phyloP scores from a whole-genome alignment of 30 jellyfish, hydroid and myxozoan genomes.

The Hydractinia symbiolongicarpus region DNA sequence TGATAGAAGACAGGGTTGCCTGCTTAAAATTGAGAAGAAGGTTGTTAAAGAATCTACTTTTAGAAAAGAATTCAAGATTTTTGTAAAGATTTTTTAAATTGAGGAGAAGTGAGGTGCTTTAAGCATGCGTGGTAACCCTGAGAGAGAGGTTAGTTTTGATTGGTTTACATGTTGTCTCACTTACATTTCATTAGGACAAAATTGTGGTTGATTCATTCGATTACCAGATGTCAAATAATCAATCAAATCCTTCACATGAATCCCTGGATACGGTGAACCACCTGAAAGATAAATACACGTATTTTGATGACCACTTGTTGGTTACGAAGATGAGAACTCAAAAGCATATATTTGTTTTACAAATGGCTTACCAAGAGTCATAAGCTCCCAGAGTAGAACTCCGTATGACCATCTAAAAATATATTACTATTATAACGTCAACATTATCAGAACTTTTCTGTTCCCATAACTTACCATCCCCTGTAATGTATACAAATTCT shows the following conservation, averaged over 20 bases:
- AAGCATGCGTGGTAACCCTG: too few relatives aligned
- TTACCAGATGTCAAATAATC: constrained; percentile 55
- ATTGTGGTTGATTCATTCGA: constrained; percentile 86
- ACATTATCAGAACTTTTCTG: too few relatives aligned
- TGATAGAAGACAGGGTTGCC: too few relatives aligned
- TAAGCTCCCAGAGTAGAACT: constrained; percentile 83
- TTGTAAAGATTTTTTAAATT: too few relatives aligned
- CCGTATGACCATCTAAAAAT: constrained; percentile 91
- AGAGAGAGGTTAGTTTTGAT: too few relatives aligned
- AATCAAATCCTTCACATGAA: constrained; percentile 70
- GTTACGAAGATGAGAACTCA: too few relatives aligned
- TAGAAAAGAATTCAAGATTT: too few relatives aligned
- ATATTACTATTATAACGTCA: not conserved
- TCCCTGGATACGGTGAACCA: constrained; percentile 97
- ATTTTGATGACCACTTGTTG: not conserved
- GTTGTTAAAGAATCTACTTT: too few relatives aligned
- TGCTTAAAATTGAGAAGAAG: too few relatives aligned
- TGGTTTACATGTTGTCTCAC: not conserved
- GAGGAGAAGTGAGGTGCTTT: too few relatives aligned
- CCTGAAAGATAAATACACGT: constrained; percentile 30
- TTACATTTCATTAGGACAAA: constrained; percentile 85
- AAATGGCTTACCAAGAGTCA: constrained; percentile 75
- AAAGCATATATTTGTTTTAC: too few relatives aligned
- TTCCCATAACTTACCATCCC: not conserved
- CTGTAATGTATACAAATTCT: too few relatives aligned